phyloP scores from a whole-genome alignment of 2,888 invertebrate genomes.

The Meteorus colon region DNA sequence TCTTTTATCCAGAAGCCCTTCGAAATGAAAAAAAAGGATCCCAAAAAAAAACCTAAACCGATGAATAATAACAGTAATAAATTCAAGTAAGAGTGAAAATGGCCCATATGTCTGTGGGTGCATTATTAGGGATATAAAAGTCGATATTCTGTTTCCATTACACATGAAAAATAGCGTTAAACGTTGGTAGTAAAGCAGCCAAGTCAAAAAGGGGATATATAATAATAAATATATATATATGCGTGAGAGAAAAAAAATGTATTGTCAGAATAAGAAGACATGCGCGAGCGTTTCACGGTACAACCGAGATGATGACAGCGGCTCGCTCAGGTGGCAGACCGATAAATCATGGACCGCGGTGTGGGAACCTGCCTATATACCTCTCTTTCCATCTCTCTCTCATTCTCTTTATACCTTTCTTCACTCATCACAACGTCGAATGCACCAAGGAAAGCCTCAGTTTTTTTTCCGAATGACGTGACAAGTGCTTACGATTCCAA shows the following conservation, averaged over 20 bases:
- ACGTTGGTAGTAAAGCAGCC: background rate
- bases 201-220: conserved; percentile 14
- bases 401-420: conserved; percentile 19
- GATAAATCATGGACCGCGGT: conserved; percentile 68
- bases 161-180: background rate
- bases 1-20: background rate
- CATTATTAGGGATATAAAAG: conserved; percentile 5
- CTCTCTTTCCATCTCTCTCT: conserved; percentile 15
- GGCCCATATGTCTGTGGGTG: background rate
- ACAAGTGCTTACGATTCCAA: conserved; percentile 18
- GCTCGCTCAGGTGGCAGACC: conserved; percentile 66
- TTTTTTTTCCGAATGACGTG: conserved; percentile 23
- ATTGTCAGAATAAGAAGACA: conserved; percentile 37
- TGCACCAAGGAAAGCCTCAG: conserved; percentile 28
- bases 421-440: conserved; percentile 11
- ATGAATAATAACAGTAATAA: conserved; percentile 10
- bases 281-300: conserved; percentile 54
- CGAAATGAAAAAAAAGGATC: background rate
- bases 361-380: conserved; percentile 61
- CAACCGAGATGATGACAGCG: conserved; percentile 68
- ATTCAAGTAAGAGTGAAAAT: background rate
- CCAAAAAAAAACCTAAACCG: background rate
- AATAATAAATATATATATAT: conserved; percentile 4
- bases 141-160: conserved; percentile 5
- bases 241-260: conserved; percentile 9